These are phyloP conservation scores for Isurus oxyrinchus DNA, from an alignment of 2,113 vertebrate genomes.

Conservation along the genomic window DNA sequence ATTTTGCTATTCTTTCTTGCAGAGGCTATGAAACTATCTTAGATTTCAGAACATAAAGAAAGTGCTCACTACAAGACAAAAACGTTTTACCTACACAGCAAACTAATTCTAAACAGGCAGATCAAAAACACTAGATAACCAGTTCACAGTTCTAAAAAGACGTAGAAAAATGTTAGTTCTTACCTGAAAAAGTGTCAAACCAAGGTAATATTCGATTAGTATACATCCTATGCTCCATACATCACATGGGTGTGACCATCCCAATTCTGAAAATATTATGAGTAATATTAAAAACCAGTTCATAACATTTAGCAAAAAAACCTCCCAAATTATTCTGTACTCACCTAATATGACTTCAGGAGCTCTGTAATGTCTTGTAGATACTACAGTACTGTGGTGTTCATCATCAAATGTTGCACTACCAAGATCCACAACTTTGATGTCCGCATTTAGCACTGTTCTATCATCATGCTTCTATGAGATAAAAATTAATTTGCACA, in stretches of 20 bases:
- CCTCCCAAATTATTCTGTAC: slow-evolving; percentile 38
- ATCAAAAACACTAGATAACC: background rate
- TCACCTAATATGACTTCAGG: slow-evolving; percentile 92
- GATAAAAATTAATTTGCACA: slow-evolving; percentile 41
- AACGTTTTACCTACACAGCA: background rate
- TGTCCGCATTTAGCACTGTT: slow-evolving; percentile 76
- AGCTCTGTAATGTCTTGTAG: slow-evolving; percentile 89
- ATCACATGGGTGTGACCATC: slow-evolving; percentile 89
- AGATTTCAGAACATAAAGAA: background rate
- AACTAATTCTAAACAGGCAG: background rate
- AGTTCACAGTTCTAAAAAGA: background rate
- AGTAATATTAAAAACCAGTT: background rate
- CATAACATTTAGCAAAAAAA: background rate
- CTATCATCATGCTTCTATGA: slow-evolving; percentile 81
- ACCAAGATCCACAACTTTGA: slow-evolving; percentile 93
- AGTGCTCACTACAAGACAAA: background rate
- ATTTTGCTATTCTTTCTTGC: background rate
- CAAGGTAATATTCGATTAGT: slow-evolving; percentile 89
- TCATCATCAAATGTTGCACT: slow-evolving; percentile 93
- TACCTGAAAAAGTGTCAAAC: slow-evolving; percentile 91
- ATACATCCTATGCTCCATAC: slow-evolving; percentile 96
- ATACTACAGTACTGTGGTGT: slow-evolving; percentile 90
- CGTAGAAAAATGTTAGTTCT: slow-evolving; percentile 1
- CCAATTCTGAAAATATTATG: slow-evolving; percentile 66
- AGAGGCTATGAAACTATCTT: background rate